Conservation (phyloP, 2,113 vertebrate genomes). For the Neogale vison region DNA sequence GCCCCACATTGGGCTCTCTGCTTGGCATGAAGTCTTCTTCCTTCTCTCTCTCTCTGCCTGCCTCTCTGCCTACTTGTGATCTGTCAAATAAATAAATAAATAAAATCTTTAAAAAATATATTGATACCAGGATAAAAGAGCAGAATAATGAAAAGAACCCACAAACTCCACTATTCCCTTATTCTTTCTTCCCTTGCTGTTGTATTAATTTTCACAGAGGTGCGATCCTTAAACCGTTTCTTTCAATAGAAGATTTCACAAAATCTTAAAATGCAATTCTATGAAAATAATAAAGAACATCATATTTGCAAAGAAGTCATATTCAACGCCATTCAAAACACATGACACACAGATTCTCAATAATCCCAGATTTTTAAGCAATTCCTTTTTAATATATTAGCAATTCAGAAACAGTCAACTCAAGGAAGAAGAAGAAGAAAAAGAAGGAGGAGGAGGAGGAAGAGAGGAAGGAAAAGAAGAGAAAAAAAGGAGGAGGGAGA, state of each 20-base stretch:
- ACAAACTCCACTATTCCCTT: not conserved
- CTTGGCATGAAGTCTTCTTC: too few relatives aligned
- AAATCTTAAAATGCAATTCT: not conserved
- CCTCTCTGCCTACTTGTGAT: too few relatives aligned
- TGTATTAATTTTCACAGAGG: not conserved
- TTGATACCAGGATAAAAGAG: rapidly evolving
- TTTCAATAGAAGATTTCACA: not conserved
- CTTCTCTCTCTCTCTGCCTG: too few relatives aligned
- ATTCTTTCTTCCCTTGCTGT: not conserved
- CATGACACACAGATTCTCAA: not conserved
- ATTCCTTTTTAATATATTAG: not conserved
- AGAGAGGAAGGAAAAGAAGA: not conserved
- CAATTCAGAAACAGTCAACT: conserved; percentile 54
- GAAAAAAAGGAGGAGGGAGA: not conserved
- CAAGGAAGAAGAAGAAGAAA: not conserved
- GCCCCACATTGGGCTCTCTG: too few relatives aligned
- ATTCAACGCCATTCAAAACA: not conserved
- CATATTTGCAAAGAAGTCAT: not conserved
- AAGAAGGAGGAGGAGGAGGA: not conserved
- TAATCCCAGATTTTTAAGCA: not conserved
- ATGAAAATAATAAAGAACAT: not conserved
- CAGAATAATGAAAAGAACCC: not conserved
- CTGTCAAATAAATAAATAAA: too few relatives aligned
- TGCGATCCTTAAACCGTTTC: not conserved
- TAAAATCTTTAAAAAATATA: too few relatives aligned